These are phyloP conservation scores for Mycteria americana DNA, from an alignment of 2,797 vertebrate species.

Conservation along the genomic window DNA sequence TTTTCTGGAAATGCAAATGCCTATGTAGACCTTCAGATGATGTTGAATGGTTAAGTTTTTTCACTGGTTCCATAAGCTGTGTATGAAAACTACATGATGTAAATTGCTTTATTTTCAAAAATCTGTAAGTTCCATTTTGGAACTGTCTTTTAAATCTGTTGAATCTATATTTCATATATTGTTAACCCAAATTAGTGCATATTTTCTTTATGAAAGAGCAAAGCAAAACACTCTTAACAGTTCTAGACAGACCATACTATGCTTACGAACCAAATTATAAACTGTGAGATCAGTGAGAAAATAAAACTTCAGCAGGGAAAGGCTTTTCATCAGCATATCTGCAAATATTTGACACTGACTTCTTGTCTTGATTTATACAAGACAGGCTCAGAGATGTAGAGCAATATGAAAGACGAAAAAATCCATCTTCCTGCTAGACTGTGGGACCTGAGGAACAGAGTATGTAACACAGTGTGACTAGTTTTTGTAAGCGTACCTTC, in stretches of 20 bases:
- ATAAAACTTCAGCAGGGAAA: not conserved
- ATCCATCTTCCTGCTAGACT: not conserved
- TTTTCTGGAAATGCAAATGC: not conserved
- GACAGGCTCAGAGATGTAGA: not conserved
- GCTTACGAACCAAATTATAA: not conserved
- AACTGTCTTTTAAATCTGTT: not conserved
- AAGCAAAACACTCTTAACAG: not conserved
- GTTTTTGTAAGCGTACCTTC: not conserved
- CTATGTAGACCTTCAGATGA: not conserved
- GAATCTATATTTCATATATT: not conserved
- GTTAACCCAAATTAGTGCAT: not conserved
- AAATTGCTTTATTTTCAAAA: not conserved
- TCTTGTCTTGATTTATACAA: not conserved
- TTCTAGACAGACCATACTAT: not conserved
- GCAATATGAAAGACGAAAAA: not conserved
- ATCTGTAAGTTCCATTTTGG: not conserved
- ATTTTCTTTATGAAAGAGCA: not conserved
- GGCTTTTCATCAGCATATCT: not conserved
- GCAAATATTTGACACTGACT: not conserved
- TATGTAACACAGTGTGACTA: fast-evolving
- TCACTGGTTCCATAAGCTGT: not conserved
- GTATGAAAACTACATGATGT: not conserved
- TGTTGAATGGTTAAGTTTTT: not conserved
- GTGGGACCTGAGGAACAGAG: not conserved
- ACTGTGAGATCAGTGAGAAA: not conserved